Evolutionary conservation across 2,113 vertebrate species (phyloP).

Genomic region (Dromas ardeola): DNA sequence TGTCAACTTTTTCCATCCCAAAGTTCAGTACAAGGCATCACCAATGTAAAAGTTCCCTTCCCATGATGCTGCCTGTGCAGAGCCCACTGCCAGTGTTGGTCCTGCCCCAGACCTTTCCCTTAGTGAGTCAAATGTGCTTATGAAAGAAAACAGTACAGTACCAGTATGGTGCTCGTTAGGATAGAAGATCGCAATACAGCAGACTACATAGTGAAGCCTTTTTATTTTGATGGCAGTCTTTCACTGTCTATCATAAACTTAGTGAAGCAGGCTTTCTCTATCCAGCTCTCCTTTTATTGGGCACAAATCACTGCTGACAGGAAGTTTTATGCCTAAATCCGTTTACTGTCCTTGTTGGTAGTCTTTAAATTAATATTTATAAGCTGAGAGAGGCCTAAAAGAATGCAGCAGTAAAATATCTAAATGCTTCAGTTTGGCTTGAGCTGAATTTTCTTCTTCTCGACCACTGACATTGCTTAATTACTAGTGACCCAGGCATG

Average conservation of each 20-base stretch:
- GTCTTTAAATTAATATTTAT: conserved; percentile 90
- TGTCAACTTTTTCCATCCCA: not conserved
- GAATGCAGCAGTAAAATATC: conserved; percentile 77
- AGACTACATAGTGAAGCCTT: conserved; percentile 50
- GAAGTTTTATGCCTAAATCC: conserved; percentile 84
- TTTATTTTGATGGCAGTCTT: conserved; percentile 74
- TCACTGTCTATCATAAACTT: conserved; percentile 81
- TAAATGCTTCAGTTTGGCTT: conserved; percentile 73
- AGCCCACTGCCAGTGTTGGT: not conserved
- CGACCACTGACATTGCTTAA: conserved; percentile 77
- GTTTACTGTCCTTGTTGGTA: conserved; percentile 84
- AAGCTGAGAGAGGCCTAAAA: conserved; percentile 76
- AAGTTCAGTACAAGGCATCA: not conserved
- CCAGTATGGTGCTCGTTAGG: not conserved
- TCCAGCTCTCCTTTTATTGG: conserved; percentile 77
- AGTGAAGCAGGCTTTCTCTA: conserved; percentile 75
- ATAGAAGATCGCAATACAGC: conserved; percentile 24
- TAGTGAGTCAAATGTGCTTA: not conserved
- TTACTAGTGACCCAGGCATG: conserved; percentile 70
- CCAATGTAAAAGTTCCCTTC: not conserved
- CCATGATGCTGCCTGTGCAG: not conserved
- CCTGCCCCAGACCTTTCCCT: conserved; percentile 29
- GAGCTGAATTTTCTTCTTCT: conserved; percentile 68
- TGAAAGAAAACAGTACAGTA: conserved; percentile 30
- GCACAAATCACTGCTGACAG: conserved; percentile 82